Evolutionary conservation across 2,797 vertebrate species (phyloP).

Genomic region (Lemur catta): DNA sequence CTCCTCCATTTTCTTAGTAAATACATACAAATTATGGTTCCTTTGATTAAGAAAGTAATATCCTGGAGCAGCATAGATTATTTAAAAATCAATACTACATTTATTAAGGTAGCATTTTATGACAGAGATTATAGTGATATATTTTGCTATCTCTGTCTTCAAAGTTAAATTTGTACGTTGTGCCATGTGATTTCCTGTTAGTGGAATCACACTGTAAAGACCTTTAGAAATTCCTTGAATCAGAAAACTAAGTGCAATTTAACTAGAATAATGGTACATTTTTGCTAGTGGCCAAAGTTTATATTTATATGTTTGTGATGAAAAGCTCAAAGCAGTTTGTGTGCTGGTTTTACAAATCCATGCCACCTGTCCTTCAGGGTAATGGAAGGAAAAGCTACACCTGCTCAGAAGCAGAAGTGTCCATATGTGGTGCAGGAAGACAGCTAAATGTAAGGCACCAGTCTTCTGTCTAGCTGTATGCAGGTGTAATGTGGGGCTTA

Average conservation of each 20-base stretch:
- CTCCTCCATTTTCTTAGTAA: not conserved
- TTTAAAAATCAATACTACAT: not conserved
- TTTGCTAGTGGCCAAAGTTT: not conserved
- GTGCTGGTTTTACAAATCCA: not conserved
- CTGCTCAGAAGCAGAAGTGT: not conserved
- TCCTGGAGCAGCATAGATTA: not conserved
- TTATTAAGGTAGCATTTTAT: not conserved
- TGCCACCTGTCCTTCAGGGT: not conserved
- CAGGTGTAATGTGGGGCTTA: not conserved
- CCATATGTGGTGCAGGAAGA: not conserved
- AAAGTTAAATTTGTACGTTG: not conserved
- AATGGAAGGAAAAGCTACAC: not conserved
- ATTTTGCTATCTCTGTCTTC: not conserved
- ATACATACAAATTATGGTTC: not conserved
- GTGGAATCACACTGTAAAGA: not conserved
- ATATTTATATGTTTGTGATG: not conserved
- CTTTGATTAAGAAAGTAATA: not conserved
- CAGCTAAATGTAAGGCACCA: not conserved
- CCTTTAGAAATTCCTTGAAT: not conserved
- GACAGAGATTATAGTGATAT: not conserved
- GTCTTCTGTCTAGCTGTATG: not conserved
- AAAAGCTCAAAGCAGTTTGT: not conserved
- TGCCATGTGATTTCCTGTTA: not conserved
- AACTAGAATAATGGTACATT: not conserved
- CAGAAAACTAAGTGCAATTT: not conserved